phyloP scores from a whole-genome alignment of 30 jellyfish, hydroid and myxozoan genomes.

The Aurelia aurita complex sp. Pacific region DNA sequence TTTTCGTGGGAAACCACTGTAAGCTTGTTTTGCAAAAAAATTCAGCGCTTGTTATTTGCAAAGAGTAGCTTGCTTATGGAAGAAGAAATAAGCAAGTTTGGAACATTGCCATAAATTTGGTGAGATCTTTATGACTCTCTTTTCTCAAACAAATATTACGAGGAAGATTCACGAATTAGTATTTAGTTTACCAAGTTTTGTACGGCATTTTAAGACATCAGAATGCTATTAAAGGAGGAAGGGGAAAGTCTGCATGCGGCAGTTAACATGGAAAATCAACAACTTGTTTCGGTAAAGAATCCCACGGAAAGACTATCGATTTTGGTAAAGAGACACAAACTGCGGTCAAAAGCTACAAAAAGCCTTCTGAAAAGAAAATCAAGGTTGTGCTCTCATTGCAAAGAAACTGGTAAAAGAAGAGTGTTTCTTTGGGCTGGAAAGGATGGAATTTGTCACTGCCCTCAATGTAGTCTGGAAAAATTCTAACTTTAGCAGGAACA shows the following conservation, averaged over 20 bases:
- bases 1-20: conserved; percentile 59
- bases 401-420: too few species aligned
- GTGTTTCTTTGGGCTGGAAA: too few species aligned
- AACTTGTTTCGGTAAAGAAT: conserved; percentile 24
- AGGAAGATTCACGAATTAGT: conserved; percentile 38
- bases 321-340: not conserved
- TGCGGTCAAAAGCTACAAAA: conserved; percentile 19
- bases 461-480: not conserved
- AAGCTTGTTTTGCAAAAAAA: conserved; percentile 5
- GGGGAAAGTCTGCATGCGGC: conserved; percentile 54
- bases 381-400: too few species aligned
- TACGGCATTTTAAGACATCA: conserved; percentile 19
- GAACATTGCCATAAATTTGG: conserved; percentile 26
- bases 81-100: conserved; percentile 19
- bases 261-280: conserved; percentile 37
- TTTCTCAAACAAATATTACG: conserved; percentile 28
- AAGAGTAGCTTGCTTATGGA: conserved; percentile 42
- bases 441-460: too few species aligned
- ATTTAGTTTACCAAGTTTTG: conserved; percentile 43
- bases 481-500: too few species aligned
- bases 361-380: too few species aligned
- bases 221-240: conserved; percentile 45
- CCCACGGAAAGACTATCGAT: not conserved
- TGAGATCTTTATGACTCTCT: conserved; percentile 9
- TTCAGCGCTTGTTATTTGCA: not conserved